These are phyloP conservation scores for Drosophila chauvacae DNA, from an alignment of 1,140 invertebrate genomes.

Conservation along the genomic window DNA sequence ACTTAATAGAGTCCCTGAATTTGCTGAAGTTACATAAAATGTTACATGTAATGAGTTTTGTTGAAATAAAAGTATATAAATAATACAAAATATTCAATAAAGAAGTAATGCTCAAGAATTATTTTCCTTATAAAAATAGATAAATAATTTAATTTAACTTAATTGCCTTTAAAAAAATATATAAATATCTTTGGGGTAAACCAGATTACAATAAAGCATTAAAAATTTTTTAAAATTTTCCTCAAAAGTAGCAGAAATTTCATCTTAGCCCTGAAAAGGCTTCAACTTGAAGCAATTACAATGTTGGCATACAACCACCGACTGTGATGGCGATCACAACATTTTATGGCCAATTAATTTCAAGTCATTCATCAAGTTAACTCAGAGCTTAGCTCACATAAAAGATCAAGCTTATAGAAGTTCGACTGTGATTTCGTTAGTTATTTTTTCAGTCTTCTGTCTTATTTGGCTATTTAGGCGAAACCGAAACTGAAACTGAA, in stretches of 20 bases:
- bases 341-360: constrained; percentile 17
- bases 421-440: constrained; percentile 10
- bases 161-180: too few species aligned
- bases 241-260: background rate
- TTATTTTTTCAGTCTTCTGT: background rate
- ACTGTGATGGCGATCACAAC: constrained; percentile 5
- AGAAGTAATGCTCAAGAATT: background rate
- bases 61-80: too few species aligned
- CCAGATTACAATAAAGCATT: background rate
- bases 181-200: too few species aligned
- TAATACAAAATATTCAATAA: too few species aligned
- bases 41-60: background rate
- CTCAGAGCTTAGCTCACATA: background rate
- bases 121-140: background rate
- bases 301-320: background rate
- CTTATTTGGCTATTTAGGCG: constrained; percentile 18
- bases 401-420: constrained; percentile 8
- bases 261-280: constrained; percentile 1
- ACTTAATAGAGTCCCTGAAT: background rate
- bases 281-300: constrained; percentile 5
- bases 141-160: too few species aligned
- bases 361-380: background rate
- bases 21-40: background rate
- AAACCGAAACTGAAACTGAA: constrained; percentile 21
- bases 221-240: background rate